Base-by-base conservation (phyloP, 2,797 vertebrate genomes). In the Borostomias antarcticus region DNA sequence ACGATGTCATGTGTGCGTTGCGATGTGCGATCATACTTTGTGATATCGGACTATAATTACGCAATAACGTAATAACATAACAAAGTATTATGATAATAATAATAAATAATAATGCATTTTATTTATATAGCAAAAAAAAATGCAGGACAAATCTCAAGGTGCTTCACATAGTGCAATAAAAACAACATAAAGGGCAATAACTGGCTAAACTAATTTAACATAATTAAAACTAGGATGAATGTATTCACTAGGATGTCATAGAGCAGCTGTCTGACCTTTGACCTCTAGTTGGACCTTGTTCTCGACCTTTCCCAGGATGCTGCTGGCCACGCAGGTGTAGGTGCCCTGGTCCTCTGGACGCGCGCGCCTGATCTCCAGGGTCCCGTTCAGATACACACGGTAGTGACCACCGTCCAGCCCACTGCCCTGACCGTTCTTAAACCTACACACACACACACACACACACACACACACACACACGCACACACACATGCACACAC, bases 391-490 rank as follows among this genome's bases (percentile, higher is more conserved):
- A 0, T 98, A 89, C 0, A 91, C 90, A 0, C 90, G 93, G 90
- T 98, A 99, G 62, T 97, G 96, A 5, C 95, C 96, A 0, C 96
- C 97, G 1, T 98, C 95, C 83, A 98, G 87, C 15, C 93, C 95
- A 57, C 96, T 98, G 66, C 97, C 97, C 72, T 96, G 95, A 54
- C 96, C 98, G 0, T 99, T 98, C 91, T 98, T 98, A 91, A 99
- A 99, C 98, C 98, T 99, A 72, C 43, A 47, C 29, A 48, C 54
- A 29, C 25, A 29, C 40, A 51, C 47, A 47, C 25, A 25, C 21
- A 28, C 52, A 64, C 30, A 58, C 21, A 9, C 47, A 8, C 7
- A 50, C 15, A 52, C 23, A 25, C 50, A 11, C 21, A 52, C 21
- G 26, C 21, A 25, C 21, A 29, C 26, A 13, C 51, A 29, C 51